A percentile compares a stretch with the other conserved stretches of the same genome.
phyloP scores from a whole-genome alignment of 1,140 invertebrate genomes.

The Ostrea edulis region DNA sequence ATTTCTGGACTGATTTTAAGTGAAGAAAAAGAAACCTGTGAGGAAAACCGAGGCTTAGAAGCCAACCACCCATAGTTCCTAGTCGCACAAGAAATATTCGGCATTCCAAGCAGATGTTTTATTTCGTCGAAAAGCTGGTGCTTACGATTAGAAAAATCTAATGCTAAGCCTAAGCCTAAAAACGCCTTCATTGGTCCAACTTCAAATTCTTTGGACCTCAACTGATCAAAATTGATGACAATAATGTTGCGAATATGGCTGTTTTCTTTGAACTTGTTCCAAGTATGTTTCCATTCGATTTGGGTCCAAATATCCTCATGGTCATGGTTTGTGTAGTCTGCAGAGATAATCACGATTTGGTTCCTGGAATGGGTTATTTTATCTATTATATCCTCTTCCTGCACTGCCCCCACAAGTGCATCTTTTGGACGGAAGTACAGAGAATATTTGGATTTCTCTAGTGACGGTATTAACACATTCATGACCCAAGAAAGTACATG shows the following conservation, averaged over 20 bases:
- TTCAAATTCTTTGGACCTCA: background rate
- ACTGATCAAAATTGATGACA: conserved; percentile 51
- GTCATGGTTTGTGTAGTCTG: conserved; percentile 8
- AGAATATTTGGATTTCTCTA: conserved; percentile 16
- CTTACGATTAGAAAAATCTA: conserved; percentile 42
- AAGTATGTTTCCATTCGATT: conserved; percentile 50
- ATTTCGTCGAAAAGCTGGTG: conserved; percentile 32
- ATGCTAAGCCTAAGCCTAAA: conserved; percentile 2
- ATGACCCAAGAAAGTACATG: conserved; percentile 28
- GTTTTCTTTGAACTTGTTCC: conserved; percentile 38
- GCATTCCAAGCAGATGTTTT: background rate
- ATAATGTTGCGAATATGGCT: conserved; percentile 42
- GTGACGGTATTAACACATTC: background rate
- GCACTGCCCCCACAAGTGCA: background rate
- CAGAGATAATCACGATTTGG: conserved; percentile 37
- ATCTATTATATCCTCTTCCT: conserved; percentile 37
- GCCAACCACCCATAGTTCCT: background rate
- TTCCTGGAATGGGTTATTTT: conserved; percentile 32
- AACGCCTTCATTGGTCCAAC: conserved; percentile 42
- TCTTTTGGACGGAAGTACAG: conserved; percentile 43
- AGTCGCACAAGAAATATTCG: background rate
- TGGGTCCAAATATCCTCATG: background rate
- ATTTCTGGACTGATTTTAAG: too few species aligned
- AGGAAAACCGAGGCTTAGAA: background rate
- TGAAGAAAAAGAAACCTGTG: too few species aligned